Evolutionary conservation across 2,113 vertebrate genomes (phyloP).

Genomic region (Cinclus cinclus): DNA sequence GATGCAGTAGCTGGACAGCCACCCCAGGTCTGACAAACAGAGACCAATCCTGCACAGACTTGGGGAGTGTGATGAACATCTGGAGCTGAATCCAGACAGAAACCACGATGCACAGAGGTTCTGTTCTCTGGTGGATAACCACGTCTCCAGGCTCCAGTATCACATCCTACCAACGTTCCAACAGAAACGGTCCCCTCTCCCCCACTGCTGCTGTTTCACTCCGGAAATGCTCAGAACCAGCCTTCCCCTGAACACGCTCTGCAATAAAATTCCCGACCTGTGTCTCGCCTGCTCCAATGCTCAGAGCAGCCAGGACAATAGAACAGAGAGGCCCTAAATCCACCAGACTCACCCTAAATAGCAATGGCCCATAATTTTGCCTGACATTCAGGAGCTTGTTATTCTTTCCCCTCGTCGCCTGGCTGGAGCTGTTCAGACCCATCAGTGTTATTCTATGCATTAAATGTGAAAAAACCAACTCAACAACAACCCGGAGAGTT

Average conservation of each 20-base stretch:
- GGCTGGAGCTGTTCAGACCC: conserved; percentile 91
- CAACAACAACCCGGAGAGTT: conserved; percentile 47
- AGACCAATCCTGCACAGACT: rapidly evolving
- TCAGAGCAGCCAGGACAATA: conserved; percentile 80
- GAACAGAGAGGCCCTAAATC: conserved; percentile 86
- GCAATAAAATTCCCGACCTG: conserved; percentile 68
- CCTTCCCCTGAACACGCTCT: not conserved
- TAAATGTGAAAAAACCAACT: conserved; percentile 59
- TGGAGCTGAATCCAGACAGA: not conserved
- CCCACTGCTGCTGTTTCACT: not conserved
- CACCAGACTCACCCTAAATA: conserved; percentile 91
- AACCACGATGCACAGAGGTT: not conserved
- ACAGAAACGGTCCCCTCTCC: not conserved
- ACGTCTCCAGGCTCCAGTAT: not conserved
- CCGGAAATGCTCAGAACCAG: not conserved
- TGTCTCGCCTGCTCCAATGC: conserved; percentile 63
- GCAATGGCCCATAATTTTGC: conserved; percentile 84
- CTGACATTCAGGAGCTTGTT: conserved; percentile 90
- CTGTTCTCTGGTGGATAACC: not conserved
- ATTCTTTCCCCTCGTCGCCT: conserved; percentile 91
- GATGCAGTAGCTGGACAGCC: rapidly evolving
- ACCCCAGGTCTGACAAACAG: not conserved
- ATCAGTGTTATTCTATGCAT: conserved; percentile 84
- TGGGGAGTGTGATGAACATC: not conserved
- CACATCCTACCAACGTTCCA: not conserved